Evolutionary conservation across 2,113 vertebrate species (phyloP).

Genomic region (Mionectes macconnelli): DNA sequence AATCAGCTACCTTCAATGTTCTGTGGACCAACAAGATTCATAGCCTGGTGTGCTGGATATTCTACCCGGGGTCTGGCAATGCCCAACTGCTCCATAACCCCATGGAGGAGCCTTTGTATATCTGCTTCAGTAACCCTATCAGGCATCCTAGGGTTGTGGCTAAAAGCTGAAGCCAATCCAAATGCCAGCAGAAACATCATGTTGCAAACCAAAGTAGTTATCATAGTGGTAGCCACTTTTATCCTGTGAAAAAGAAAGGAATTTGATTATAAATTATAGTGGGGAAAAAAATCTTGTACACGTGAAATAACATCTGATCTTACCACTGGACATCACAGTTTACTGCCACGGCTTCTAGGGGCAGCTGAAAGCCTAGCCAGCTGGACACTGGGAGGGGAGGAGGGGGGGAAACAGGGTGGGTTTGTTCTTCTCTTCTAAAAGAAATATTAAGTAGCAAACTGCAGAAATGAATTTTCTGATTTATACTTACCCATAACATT

Average conservation of each 20-base stretch:
- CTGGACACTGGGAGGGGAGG: background rate
- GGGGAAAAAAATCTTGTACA: accelerated
- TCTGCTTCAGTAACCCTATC: constrained; percentile 90
- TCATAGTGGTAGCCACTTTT: constrained; percentile 20
- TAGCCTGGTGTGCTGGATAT: constrained; percentile 94
- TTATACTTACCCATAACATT: background rate
- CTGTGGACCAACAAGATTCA: constrained; percentile 93
- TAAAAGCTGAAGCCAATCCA: constrained; percentile 71
- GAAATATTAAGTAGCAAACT: background rate
- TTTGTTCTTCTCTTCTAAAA: background rate
- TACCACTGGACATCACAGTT: background rate
- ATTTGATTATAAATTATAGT: background rate
- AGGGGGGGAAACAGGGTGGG: accelerated
- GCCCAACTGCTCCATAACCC: constrained; percentile 95
- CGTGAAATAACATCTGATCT: background rate
- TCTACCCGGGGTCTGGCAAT: constrained; percentile 94
- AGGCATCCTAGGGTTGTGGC: constrained; percentile 79
- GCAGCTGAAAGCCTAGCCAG: background rate
- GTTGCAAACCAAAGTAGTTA: constrained; percentile 10
- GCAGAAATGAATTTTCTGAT: background rate
- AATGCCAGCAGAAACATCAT: constrained; percentile 74
- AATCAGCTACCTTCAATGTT: constrained; percentile 89
- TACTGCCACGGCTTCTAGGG: background rate
- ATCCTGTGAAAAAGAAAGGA: constrained; percentile 55
- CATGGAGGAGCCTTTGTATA: constrained; percentile 94